Evolutionary conservation across 2,113 vertebrate genomes (phyloP), one percentile per base, ranked within the genome.

Genomic region (Pachyramphus minor): DNA sequence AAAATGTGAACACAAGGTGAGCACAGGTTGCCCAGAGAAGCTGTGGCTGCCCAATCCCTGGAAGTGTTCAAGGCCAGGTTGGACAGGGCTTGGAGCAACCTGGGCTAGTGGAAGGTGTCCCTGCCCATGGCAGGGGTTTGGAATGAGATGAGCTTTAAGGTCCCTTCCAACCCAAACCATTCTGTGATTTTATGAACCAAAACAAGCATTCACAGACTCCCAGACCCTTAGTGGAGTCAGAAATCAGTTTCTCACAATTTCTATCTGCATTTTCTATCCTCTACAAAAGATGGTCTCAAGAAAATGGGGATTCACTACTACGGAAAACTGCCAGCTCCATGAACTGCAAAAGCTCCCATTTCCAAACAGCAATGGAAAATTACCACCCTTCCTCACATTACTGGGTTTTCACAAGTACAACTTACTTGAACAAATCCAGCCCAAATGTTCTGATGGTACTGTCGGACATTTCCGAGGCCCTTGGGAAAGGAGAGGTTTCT

Each of bases 251-350:
- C 63, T 87, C 50, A 33, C 19, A 13, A 50, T 80, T 79, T 66
- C 55, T 1, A 1, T 14, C 41, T 28, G 3, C 18, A 5, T 33
- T 67, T 83, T 76, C 25, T 12, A 21, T 47, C 62, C 39, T 63
- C 47, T 67, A 5, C 0, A 0, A 81, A 81, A 67, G 3, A 39
- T 0, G 2, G 24, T 30, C 85, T 19, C 15, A 31, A 56, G 6
- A 44, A 76, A 66, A 74, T 1, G 14, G 39, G 66, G 49, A 66
- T 21, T 56, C 41, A 31, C 50, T 28, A 3, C 55, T 5, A 5
- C 24, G 27, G 37, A 19, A 60, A 90, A 52, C 13, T 44, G 13
- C 3, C 18, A 39, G 28, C 39, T 44, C 64, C 64, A 49, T 0
- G 0, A 77, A 25, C 31, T 33, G 55, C 37, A 66, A n/a, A 73